A percentile compares a stretch with the other conserved stretches of the same genome.
phyloP scores from a whole-genome alignment of 1,140 invertebrate genomes.

The Diabrotica virgifera region DNA sequence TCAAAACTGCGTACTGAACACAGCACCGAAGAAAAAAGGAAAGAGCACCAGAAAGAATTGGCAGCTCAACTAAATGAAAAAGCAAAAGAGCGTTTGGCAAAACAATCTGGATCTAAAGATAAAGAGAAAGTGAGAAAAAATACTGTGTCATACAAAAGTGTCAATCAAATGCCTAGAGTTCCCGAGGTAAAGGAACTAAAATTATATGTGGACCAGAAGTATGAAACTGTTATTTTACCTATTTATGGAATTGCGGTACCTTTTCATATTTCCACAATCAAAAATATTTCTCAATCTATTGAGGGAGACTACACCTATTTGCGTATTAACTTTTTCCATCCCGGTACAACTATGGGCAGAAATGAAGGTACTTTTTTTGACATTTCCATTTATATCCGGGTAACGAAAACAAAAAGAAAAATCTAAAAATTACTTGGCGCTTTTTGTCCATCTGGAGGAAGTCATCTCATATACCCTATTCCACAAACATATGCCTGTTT shows the following conservation, averaged over 20 bases:
- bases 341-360: slow-evolving; percentile 91
- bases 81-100: slow-evolving; percentile 86
- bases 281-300: slow-evolving; percentile 97
- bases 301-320: slow-evolving; percentile 99
- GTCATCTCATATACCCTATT: too few relatives aligned
- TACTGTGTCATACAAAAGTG: slow-evolving; percentile 91
- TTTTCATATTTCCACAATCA: slow-evolving; percentile 98
- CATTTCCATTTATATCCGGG: neutral
- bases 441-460: too few relatives aligned
- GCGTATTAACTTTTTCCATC: slow-evolving; percentile 98
- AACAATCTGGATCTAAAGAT: slow-evolving; percentile 80
- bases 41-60: slow-evolving; percentile 95
- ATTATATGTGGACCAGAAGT: slow-evolving; percentile 95
- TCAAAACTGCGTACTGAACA: slow-evolving; percentile 94
- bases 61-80: slow-evolving; percentile 87
- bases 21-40: slow-evolving; percentile 95
- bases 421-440: too few relatives aligned
- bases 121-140: slow-evolving; percentile 91
- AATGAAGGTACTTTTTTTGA: slow-evolving; percentile 59
- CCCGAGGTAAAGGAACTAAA: slow-evolving; percentile 91
- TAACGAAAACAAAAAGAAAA: too few relatives aligned
- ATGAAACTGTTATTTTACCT: slow-evolving; percentile 96
- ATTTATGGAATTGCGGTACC: slow-evolving; percentile 94
- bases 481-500: too few relatives aligned
- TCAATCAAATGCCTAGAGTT: slow-evolving; percentile 90